A percentile compares a stretch with the other conserved stretches of the same genome.
Evolutionary conservation across 2,797 vertebrate species (phyloP).

Genomic region (Eleutherodactylus coqui): DNA sequence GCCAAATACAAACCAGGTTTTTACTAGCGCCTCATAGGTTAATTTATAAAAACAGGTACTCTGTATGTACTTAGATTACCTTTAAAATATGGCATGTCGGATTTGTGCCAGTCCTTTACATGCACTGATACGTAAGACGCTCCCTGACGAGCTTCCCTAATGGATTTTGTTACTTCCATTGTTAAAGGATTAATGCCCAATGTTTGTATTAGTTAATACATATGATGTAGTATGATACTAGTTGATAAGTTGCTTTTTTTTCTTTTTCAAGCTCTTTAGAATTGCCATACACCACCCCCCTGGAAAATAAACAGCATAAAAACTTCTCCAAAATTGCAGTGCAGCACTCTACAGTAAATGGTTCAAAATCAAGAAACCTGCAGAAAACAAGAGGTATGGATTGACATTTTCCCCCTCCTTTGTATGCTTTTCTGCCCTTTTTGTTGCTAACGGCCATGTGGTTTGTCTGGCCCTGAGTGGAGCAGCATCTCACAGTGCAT

Average conservation of each 20-base stretch:
- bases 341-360: slow-evolving; percentile 74
- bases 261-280: slow-evolving; percentile 85
- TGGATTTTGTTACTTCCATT: not conserved
- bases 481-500: slow-evolving; percentile 45
- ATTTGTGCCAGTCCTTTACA: not conserved
- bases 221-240: not conserved
- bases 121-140: not conserved
- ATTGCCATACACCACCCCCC: slow-evolving; percentile 84
- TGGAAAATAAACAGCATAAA: slow-evolving; percentile 93
- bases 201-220: no score
- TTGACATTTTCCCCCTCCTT: not conserved
- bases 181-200: not conserved
- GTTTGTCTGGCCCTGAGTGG: not conserved
- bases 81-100: no score
- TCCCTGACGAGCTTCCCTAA: not conserved
- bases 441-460: slow-evolving; percentile 18
- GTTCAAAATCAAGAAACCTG: slow-evolving; percentile 83
- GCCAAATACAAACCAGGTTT: no score
- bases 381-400: slow-evolving; percentile 87
- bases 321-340: slow-evolving; percentile 85
- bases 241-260: not conserved
- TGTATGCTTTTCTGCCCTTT: not conserved
- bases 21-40: no score
- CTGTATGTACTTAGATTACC: no score
- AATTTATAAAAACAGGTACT: no score